These are phyloP conservation scores for Schmidtea mediterranea DNA, from an alignment of 1,140 invertebrate species.

Conservation along the genomic window DNA sequence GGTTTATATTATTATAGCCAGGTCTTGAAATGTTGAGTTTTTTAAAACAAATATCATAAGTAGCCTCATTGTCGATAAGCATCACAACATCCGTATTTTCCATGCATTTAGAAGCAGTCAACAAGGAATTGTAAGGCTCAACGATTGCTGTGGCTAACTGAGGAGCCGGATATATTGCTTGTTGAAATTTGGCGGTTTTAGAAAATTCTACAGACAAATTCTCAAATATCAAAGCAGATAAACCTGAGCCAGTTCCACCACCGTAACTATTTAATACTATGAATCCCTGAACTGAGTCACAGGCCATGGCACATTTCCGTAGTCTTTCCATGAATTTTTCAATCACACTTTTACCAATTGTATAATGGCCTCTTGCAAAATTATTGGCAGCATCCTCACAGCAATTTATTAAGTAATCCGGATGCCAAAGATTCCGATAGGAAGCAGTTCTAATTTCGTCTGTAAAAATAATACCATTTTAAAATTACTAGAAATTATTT, in stretches of 20 bases:
- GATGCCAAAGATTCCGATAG: constrained; percentile 18
- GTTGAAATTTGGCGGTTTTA: constrained; percentile 27
- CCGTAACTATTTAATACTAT: constrained; percentile 7
- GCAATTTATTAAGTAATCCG: constrained; percentile 20
- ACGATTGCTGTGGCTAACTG: constrained; percentile 13
- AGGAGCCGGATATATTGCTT: constrained; percentile 10
- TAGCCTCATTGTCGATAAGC: constrained; percentile 21
- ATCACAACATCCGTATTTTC: constrained; percentile 21
- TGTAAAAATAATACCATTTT: too few relatives aligned
- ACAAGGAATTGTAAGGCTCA: constrained; percentile 17
- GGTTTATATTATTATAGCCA: background rate
- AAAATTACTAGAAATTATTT: too few relatives aligned
- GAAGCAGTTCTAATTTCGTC: constrained; percentile 12
- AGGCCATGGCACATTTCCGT: constrained; percentile 6
- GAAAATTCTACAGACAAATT: constrained; percentile 52
- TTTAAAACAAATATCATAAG: constrained; percentile 16
- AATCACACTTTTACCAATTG: constrained; percentile 33
- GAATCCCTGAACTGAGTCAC: constrained; percentile 3
- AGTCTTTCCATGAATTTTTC: constrained; percentile 9
- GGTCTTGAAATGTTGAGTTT: constrained; percentile 9
- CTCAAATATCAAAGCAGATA: constrained; percentile 56
- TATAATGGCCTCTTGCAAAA: constrained; percentile 27
- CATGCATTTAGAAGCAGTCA: constrained; percentile 14
- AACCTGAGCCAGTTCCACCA: constrained; percentile 54
- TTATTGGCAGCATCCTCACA: constrained; percentile 16